Conservation (phyloP, 2,888 invertebrate genomes). For the Pemphredon lugubris region DNA sequence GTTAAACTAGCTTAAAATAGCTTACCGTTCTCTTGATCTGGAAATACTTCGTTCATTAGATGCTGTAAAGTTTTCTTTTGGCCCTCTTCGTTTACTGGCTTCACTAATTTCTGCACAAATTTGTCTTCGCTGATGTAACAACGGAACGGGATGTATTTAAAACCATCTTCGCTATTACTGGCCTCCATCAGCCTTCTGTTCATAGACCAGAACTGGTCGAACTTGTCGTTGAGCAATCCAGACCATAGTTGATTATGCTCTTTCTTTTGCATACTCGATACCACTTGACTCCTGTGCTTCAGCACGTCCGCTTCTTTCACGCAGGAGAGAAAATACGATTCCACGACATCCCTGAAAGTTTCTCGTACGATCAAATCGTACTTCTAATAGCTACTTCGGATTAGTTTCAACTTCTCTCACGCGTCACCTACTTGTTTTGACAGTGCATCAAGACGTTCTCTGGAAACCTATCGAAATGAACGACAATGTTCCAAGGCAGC, state of each 20-base stretch:
- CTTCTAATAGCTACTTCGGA: too few species aligned
- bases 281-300: slow-evolving; percentile 95
- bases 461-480: slow-evolving; percentile 97
- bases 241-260: slow-evolving; percentile 98
- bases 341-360: slow-evolving; percentile 90
- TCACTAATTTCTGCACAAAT: slow-evolving; percentile 89
- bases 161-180: slow-evolving; percentile 89
- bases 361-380: rapidly evolving
- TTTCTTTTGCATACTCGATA: slow-evolving; percentile 96
- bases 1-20: too few species aligned
- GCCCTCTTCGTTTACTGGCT: slow-evolving; percentile 89
- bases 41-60: slow-evolving; percentile 87
- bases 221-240: slow-evolving; percentile 97
- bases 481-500: slow-evolving; percentile 96
- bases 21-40: slow-evolving; percentile 82
- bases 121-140: slow-evolving; percentile 88
- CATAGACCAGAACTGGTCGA: slow-evolving; percentile 99
- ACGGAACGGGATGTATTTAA: slow-evolving; percentile 94
- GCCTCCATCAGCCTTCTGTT: slow-evolving; percentile 97
- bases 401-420: too few species aligned
- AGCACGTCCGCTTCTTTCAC: slow-evolving; percentile 99
- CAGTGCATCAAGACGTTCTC: slow-evolving; percentile 94
- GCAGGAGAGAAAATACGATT: slow-evolving; percentile 96
- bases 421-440: slow-evolving; percentile 87
- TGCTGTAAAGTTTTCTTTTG: slow-evolving; percentile 87